These are phyloP conservation scores for Acleris laterana DNA, from an alignment of 2,888 invertebrate species.

Conservation along the genomic window DNA sequence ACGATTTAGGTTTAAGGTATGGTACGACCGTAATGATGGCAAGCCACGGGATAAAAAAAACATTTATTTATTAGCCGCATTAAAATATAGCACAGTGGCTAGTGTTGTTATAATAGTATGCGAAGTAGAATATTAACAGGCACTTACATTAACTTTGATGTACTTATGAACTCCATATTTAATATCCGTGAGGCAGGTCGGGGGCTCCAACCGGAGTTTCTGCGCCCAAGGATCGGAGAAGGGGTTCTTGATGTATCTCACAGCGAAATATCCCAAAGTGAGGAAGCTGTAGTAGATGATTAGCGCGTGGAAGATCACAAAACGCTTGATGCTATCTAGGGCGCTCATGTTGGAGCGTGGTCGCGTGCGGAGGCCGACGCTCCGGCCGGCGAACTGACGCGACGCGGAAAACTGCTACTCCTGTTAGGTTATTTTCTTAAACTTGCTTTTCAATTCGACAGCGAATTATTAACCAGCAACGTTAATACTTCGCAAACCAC, in stretches of 20 bases:
- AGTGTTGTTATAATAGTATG: too few relatives aligned
- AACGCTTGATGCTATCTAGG: constrained; percentile 48
- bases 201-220: constrained; percentile 74
- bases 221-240: constrained; percentile 59
- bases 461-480: too few relatives aligned
- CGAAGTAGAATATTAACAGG: constrained; percentile 13
- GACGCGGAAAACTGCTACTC: background rate
- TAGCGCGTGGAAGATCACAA: constrained; percentile 53
- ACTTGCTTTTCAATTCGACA: too few relatives aligned
- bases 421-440: too few relatives aligned
- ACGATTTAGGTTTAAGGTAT: too few relatives aligned
- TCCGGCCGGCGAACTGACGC: constrained; percentile 10
- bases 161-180: constrained; percentile 83
- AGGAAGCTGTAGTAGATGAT: constrained; percentile 54
- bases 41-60: too few relatives aligned
- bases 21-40: too few relatives aligned
- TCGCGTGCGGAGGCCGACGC: constrained; percentile 6
- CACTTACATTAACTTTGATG: constrained; percentile 81
- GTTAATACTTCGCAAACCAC: too few relatives aligned
- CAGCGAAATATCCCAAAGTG: constrained; percentile 51
- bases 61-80: too few relatives aligned
- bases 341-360: constrained; percentile 48
- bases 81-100: too few relatives aligned
- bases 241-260: constrained; percentile 62
- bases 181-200: constrained; percentile 72